phyloP scores from a whole-genome alignment of 2,113 vertebrate species.

The Rafetus swinhoei region DNA sequence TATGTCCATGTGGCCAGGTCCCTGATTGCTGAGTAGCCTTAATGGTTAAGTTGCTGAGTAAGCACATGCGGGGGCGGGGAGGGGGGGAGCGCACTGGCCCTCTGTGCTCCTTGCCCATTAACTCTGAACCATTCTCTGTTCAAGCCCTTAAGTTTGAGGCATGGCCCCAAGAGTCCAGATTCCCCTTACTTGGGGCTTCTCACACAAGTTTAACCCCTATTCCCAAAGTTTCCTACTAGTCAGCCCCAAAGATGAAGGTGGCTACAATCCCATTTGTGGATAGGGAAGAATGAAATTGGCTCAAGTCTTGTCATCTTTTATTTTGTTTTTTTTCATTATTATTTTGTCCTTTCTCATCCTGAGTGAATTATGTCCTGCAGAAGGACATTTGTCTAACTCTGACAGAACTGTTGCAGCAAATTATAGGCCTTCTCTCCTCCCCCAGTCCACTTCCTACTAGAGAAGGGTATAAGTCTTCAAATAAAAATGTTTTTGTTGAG shows the following conservation, averaged over 20 bases:
- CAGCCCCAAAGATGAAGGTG: background rate
- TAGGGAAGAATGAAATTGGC: background rate
- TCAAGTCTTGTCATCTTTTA: background rate
- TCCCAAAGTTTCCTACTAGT: too few relatives aligned
- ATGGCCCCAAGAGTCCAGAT: too few relatives aligned
- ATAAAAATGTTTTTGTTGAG: constrained; percentile 55
- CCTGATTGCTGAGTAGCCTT: too few relatives aligned
- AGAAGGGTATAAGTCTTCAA: constrained; percentile 51
- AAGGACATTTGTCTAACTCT: constrained; percentile 68
- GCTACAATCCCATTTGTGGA: background rate
- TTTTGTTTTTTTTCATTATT: constrained; percentile 52
- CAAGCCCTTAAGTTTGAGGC: too few relatives aligned
- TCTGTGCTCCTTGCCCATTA: too few relatives aligned
- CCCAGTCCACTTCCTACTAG: background rate
- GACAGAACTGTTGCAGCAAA: constrained; percentile 67
- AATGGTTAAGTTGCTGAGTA: too few relatives aligned
- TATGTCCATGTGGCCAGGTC: too few relatives aligned
- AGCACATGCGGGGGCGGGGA: too few relatives aligned
- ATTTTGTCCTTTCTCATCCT: constrained; percentile 67
- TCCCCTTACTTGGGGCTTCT: too few relatives aligned
- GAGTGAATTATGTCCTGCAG: constrained; percentile 56
- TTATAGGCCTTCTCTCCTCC: constrained; percentile 54
- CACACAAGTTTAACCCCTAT: too few relatives aligned
- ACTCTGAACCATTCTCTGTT: too few relatives aligned
- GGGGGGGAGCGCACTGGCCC: too few relatives aligned